Base-by-base conservation (phyloP, 2,888 invertebrate species). In the Cryptosula pallasiana region DNA sequence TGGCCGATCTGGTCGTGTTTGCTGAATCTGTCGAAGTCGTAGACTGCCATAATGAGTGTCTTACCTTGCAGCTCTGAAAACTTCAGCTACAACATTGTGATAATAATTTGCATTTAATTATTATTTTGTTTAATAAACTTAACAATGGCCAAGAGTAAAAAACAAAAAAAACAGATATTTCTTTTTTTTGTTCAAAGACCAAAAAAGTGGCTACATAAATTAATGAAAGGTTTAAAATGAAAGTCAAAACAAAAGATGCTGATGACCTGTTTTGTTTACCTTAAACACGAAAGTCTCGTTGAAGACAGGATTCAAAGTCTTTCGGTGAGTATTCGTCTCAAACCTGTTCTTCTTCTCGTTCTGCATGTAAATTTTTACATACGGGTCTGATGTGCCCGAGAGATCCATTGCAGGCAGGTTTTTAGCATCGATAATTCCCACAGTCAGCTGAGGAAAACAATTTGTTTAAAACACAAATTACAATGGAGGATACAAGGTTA, bases 1-100 rank as follows among this genome's bases (percentile, higher is more conserved):
- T 98, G 97, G 77, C 99, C 99, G 82, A 99, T 99, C 87, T 98
- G 98, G 88, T 99, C 99, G 88, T 99, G 99, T 86, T 99, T 99
- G 77, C 97, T 98, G 89, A 99, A 99, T 78, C 99, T 92, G 87
- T 99, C 99, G 86, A 99, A 99, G 88, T 99, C 99, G 88, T 97
- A 99, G 83, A 99, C 95, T 78, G 98, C 97, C 87, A 99, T 98
- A 77, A 95, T 94, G 81, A 99, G 89, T 9, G 98, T 99, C 88
- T 99, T 99, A 86, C 94, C 93, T 91, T 96, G 96, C 75, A 98
- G 95, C 83, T 99, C 99, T 77, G 97, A 95, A 86, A 97, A 99
- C 71, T 98, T 96, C 79, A 99, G 94, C 89, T 92, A 77, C 35
- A 81, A 78, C 9, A 55, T n/a, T n/a, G n/a, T n/a, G n/a, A n/a